Percentiles rank a stretch among this genome's conserved stretches.
Conservation (phyloP, 1,140 invertebrate species). For the Drosophila kohkoa region DNA sequence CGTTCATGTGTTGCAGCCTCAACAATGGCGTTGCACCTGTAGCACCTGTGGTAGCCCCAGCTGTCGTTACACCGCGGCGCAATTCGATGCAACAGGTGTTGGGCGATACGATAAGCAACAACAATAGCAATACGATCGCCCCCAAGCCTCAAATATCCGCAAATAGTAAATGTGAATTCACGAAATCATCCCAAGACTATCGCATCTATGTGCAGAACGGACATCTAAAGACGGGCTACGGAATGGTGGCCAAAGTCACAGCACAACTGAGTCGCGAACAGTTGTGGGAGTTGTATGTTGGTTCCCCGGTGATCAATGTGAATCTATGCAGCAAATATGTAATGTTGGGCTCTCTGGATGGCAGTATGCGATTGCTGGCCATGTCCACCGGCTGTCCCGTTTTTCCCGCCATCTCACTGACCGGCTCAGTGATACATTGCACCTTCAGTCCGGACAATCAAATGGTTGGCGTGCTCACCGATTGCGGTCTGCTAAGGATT, state of each 20-base stretch:
- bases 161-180: constrained; percentile 68
- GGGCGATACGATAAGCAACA: constrained; percentile 43
- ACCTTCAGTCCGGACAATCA: constrained; percentile 76
- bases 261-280: constrained; percentile 47
- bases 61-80: constrained; percentile 8
- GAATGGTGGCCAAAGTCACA: constrained; percentile 71
- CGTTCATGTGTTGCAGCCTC: not conserved
- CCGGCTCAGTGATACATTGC: constrained; percentile 70
- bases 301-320: constrained; percentile 79
- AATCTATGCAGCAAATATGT: constrained; percentile 80
- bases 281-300: constrained; percentile 66
- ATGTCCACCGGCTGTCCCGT: constrained; percentile 70
- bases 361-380: constrained; percentile 72
- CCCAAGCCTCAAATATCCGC: constrained; percentile 68
- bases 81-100: constrained; percentile 22
- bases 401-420: constrained; percentile 75
- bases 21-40: not conserved
- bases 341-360: constrained; percentile 78
- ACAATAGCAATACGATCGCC: constrained; percentile 43
- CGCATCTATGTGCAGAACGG: constrained; percentile 77
- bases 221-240: constrained; percentile 66
- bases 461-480: constrained; percentile 75
- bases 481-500: constrained; percentile 73
- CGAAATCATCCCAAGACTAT: constrained; percentile 71
- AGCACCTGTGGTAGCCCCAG: constrained; percentile 1